phyloP scores from a whole-genome alignment of 2,797 vertebrate species.

The Mustela erminea region DNA sequence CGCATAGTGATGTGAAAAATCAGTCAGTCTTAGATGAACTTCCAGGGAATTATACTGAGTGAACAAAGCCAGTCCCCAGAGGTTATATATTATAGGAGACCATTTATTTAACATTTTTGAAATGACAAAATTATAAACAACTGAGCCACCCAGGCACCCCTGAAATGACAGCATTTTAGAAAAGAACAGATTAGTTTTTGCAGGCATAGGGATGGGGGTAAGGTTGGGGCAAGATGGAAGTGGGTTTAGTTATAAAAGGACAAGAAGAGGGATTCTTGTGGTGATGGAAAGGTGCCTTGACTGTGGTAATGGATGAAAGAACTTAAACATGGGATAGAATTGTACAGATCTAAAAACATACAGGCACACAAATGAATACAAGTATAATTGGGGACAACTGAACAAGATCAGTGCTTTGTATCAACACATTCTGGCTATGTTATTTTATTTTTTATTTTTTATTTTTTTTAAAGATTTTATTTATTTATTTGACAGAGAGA shows the following conservation, averaged over 20 bases:
- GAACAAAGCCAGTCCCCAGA: not conserved
- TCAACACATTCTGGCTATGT: conserved; percentile 16
- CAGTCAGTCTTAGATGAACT: not conserved
- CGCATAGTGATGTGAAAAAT: not conserved
- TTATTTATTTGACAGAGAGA: no score
- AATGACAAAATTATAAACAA: not conserved
- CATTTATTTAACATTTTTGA: conserved; percentile 34
- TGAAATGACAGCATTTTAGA: conserved; percentile 16
- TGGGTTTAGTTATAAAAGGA: not conserved
- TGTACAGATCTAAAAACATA: not conserved
- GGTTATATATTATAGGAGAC: not conserved
- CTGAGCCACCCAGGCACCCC: not conserved
- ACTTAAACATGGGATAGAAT: not conserved
- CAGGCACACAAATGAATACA: not conserved
- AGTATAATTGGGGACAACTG: not conserved
- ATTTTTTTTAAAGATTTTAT: no score
- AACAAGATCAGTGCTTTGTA: not conserved
- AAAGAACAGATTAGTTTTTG: not conserved
- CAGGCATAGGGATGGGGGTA: not conserved
- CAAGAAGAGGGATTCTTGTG: not conserved
- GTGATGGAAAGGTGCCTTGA: not conserved
- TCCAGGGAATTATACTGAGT: not conserved
- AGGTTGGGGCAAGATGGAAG: not conserved
- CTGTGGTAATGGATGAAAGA: not conserved
- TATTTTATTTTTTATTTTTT: not conserved